phyloP scores from a whole-genome alignment of 2,888 invertebrate species.

The Amiota mariae region DNA sequence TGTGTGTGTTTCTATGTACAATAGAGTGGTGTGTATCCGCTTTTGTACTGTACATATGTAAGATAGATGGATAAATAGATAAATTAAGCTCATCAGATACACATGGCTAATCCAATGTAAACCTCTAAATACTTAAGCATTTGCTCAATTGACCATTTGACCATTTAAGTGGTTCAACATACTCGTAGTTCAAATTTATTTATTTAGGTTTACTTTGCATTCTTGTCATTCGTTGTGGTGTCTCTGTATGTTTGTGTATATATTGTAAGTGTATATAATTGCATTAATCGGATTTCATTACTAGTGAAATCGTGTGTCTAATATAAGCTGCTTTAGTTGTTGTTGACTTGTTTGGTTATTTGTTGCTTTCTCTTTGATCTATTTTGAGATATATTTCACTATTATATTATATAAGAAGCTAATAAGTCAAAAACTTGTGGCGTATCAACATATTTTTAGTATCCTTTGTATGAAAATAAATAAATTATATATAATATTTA shows the following conservation, averaged over 20 bases:
- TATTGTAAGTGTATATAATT: constrained; percentile 3
- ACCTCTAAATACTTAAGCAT: constrained; percentile 60
- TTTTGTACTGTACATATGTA: constrained; percentile 50
- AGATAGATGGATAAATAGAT: no score
- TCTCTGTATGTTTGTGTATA: constrained; percentile 9
- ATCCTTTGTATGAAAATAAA: no score
- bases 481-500: not conserved
- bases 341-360: no score
- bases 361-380: no score
- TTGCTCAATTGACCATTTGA: constrained; percentile 60
- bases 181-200: no score
- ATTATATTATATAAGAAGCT: no score
- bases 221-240: constrained; percentile 25
- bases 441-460: no score
- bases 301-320: not conserved
- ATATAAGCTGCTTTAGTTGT: no score
- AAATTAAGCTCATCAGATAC: not conserved
- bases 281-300: constrained; percentile 23
- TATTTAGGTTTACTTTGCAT: not conserved
- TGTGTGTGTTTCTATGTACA: constrained; percentile 15
- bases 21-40: constrained; percentile 38
- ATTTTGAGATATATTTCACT: no score
- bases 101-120: constrained; percentile 48
- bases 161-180: constrained; percentile 19
- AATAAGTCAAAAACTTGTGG: no score